Base-by-base conservation (phyloP, 2,888 invertebrate species). In the Brenthis hecate region DNA sequence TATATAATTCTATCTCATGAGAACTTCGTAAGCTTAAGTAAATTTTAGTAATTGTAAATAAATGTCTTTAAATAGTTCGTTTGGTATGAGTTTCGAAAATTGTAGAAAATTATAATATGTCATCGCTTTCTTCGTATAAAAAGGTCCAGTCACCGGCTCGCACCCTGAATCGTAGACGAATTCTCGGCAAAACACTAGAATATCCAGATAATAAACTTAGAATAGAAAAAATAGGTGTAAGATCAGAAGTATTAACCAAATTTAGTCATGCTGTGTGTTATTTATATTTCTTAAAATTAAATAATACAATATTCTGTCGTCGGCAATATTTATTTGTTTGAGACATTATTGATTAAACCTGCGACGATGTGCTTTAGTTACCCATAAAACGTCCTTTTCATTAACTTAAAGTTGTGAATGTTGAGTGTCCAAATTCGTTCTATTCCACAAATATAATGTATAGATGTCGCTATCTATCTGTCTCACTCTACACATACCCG, bases 211-310 rank as follows among this genome's bases (percentile, higher is more conserved):
- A 91, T 90, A 91, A 23, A 91, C 81, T 87, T 89, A 91, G 89
- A 80, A 81, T 91, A 89, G 87, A 85, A 82, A 83, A 84, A 78
- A 79, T 89, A 89, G 88, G 73, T 82, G 72, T 88, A 91, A 91
- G 91, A 85, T 87, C 84, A 85, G 89, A 92, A 92, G 92, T 92
- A 92, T 92, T 92, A 91, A 87, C 89, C 91, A 90, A 89, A 85
- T 85, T 88, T 91, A 90, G 90, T 84, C 82, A 89, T 84, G 89
- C 89, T 89, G 87, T 89, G 89, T 91, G 91, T 91, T 89, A 84
- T 81, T 19, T 83, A 84, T 82, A 77, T 85, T 87, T 86, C 85
- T 84, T 85, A 81, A 85, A 82, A 81, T 81, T 83, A 83, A 83
- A 80, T 83, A 82, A 78, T 81, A 83, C 76, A 80, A 82, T 77